Conservation (phyloP, 2,797 vertebrate genomes). For the Hephaestus fuliginosus region DNA sequence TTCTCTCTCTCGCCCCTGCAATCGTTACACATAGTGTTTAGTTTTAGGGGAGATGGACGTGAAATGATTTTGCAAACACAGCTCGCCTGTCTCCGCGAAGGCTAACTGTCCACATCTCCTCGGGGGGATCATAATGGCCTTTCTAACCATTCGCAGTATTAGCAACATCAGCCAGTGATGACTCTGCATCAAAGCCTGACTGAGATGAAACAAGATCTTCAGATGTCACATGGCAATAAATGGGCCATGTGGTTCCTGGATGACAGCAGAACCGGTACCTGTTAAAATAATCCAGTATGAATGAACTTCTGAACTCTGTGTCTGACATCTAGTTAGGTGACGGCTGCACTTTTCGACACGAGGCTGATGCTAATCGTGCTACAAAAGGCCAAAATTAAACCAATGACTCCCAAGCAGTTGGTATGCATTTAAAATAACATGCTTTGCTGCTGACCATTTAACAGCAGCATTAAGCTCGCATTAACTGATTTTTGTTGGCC, state of each 20-base stretch:
- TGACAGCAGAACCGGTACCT: neutral
- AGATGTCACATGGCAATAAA: slow-evolving; percentile 45
- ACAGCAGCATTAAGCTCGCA: too few relatives aligned
- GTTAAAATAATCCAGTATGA: slow-evolving; percentile 14
- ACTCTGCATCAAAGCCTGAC: slow-evolving; percentile 53
- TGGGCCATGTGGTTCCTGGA: slow-evolving; percentile 27
- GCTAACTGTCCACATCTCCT: slow-evolving; percentile 35
- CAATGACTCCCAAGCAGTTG: too few relatives aligned
- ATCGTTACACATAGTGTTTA: slow-evolving; percentile 24
- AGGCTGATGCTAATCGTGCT: neutral
- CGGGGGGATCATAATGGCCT: slow-evolving; percentile 38
- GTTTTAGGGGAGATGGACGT: slow-evolving; percentile 47
- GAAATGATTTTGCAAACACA: slow-evolving; percentile 34
- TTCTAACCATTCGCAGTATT: slow-evolving; percentile 46
- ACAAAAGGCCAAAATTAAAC: too few relatives aligned
- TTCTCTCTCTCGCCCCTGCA: slow-evolving; percentile 31
- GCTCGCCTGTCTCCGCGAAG: slow-evolving; percentile 34
- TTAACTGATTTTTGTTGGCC: too few relatives aligned
- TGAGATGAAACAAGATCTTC: slow-evolving; percentile 45
- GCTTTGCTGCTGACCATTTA: too few relatives aligned
- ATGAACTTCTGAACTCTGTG: slow-evolving; percentile 10
- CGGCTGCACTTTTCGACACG: neutral
- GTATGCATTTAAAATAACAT: too few relatives aligned
- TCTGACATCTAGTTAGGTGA: neutral
- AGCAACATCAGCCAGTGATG: slow-evolving; percentile 61